Conservation (phyloP, 1,140 invertebrate genomes). For the Lasaia peninsularis region DNA sequence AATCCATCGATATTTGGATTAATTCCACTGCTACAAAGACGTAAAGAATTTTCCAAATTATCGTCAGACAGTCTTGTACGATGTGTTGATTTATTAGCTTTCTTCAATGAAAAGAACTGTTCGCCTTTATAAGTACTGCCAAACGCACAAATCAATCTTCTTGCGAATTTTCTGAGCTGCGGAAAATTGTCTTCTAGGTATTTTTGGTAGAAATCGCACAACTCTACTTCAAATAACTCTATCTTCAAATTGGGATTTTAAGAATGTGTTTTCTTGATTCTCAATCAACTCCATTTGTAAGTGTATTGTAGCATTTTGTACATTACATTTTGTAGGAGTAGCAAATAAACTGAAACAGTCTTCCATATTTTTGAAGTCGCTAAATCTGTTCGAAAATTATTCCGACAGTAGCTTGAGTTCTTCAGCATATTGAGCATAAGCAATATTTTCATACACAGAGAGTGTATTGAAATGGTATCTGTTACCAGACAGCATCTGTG, state of each 20-base stretch:
- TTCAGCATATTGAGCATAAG: background rate
- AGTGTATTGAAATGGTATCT: background rate
- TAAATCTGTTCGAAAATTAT: background rate
- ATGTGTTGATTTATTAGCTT: background rate
- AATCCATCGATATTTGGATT: too few species aligned
- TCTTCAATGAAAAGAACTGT: too few species aligned
- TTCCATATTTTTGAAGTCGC: background rate
- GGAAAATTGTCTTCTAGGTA: slow-evolving; percentile 1
- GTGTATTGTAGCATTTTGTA: background rate
- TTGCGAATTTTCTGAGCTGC: background rate
- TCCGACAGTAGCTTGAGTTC: slow-evolving; percentile 2
- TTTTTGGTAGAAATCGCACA: too few species aligned
- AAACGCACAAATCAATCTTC: background rate
- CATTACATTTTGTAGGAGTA: background rate
- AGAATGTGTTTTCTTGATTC: too few species aligned
- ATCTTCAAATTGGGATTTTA: too few species aligned
- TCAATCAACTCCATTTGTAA: too few species aligned
- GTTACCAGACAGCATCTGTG: background rate
- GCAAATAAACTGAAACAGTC: background rate
- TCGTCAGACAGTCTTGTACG: background rate
- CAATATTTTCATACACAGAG: background rate
- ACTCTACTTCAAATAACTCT: too few species aligned
- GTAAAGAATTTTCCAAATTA: background rate
- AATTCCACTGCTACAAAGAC: too few species aligned
- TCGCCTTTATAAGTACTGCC: background rate